phyloP scores from a whole-genome alignment of 2,797 vertebrate genomes.

The Clarias fuscus region DNA sequence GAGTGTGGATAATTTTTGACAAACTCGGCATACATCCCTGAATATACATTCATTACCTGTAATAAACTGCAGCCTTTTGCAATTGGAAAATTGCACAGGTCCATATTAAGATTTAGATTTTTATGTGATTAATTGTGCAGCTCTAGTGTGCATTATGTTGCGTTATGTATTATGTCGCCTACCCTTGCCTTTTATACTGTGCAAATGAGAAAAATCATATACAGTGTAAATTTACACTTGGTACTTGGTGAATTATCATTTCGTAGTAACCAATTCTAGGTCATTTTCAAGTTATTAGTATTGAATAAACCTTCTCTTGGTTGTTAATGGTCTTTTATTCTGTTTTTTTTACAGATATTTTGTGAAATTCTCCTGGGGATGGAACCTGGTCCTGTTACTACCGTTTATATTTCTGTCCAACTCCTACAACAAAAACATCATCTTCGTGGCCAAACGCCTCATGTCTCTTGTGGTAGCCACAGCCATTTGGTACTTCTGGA shows the following conservation, averaged over 20 bases:
- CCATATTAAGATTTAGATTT: too few species aligned
- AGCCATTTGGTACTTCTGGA: conserved; percentile 83
- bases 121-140: too few species aligned
- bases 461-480: conserved; percentile 82
- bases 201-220: neutral
- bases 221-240: neutral
- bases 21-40: too few species aligned
- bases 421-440: conserved; percentile 64
- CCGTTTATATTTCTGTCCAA: conserved; percentile 87
- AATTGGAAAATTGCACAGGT: too few species aligned
- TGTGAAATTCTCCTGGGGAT: conserved; percentile 94
- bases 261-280: neutral
- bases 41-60: too few species aligned
- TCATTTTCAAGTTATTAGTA: neutral
- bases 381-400: conserved; percentile 88
- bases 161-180: neutral
- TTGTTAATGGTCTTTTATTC: neutral
- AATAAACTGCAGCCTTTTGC: too few species aligned
- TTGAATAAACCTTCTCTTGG: neutral
- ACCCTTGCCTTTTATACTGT: neutral
- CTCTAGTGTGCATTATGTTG: too few species aligned
- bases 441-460: conserved; percentile 74
- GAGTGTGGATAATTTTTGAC: too few species aligned
- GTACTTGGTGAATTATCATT: too few species aligned
- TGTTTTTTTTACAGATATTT: conserved; percentile 81